phyloP scores from a whole-genome alignment of 2,888 invertebrate genomes.

The Noctua comes region DNA sequence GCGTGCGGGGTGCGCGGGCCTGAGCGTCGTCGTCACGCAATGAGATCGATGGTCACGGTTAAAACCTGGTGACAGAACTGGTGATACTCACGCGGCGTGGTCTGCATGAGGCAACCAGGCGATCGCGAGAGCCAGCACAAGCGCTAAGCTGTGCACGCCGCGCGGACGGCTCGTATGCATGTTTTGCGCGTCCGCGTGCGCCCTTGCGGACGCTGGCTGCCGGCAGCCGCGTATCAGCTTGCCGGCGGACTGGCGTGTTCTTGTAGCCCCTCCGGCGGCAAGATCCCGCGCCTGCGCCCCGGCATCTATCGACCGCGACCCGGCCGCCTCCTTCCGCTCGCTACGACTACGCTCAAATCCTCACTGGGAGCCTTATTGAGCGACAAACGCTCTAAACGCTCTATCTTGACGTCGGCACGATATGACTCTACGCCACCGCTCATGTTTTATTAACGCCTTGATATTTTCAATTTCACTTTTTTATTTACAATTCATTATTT shows the following conservation, averaged over 20 bases:
- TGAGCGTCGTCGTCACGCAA: constrained; percentile 55
- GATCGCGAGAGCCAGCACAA: constrained; percentile 83
- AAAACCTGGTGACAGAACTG: constrained; percentile 38
- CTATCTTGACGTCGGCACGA: constrained; percentile 73
- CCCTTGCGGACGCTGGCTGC: constrained; percentile 80
- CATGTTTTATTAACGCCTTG: constrained; percentile 72
- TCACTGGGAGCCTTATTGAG: constrained; percentile 80
- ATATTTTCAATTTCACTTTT: constrained; percentile 64
- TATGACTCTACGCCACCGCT: constrained; percentile 72
- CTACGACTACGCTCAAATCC: constrained; percentile 78
- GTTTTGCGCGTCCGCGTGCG: constrained; percentile 78
- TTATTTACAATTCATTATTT: constrained; percentile 37
- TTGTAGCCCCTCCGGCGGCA: constrained; percentile 72
- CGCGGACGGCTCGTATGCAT: constrained; percentile 84
- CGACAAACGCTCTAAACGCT: constrained; percentile 79
- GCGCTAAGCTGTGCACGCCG: constrained; percentile 83
- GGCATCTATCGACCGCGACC: constrained; percentile 83
- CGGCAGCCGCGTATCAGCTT: constrained; percentile 84
- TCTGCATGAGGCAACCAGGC: constrained; percentile 83
- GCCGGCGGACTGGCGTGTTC: constrained; percentile 83
- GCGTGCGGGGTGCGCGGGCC: constrained; percentile 64
- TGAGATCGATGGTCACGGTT: constrained; percentile 59
- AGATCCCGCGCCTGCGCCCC: constrained; percentile 82
- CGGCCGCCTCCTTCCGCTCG: constrained; percentile 77
- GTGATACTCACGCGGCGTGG: constrained; percentile 84